phyloP scores from a whole-genome alignment of 2,113 vertebrate species.

The Malaclemys terrapin region DNA sequence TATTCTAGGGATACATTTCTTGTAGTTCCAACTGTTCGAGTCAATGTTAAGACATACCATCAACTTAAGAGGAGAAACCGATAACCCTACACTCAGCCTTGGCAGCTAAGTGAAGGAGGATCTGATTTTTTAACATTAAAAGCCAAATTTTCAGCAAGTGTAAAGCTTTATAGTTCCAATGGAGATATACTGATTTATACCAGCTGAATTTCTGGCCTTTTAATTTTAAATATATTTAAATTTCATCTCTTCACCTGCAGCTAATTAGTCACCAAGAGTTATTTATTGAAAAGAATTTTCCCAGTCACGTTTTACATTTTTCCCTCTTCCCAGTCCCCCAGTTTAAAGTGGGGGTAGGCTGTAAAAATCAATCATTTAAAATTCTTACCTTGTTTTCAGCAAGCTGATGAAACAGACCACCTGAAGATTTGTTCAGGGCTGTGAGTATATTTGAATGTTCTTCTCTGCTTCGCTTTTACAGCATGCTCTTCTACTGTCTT shows the following conservation, averaged over 20 bases:
- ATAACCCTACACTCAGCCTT: not conserved
- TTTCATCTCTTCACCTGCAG: not conserved
- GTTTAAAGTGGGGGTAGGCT: slow-evolving; percentile 17
- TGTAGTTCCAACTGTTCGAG: not conserved
- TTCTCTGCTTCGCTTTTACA: not conserved
- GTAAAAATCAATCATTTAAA: slow-evolving; percentile 20
- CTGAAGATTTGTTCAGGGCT: slow-evolving; percentile 40
- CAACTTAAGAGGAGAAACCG: not conserved
- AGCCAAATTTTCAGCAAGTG: not conserved
- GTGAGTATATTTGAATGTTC: not conserved
- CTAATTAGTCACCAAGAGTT: not conserved
- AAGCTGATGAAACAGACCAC: slow-evolving; percentile 39
- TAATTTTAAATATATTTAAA: not conserved
- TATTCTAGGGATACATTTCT: accelerated
- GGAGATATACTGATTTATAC: not conserved
- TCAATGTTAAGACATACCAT: not conserved
- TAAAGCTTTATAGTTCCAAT: not conserved
- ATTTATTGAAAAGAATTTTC: not conserved
- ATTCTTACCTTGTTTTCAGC: slow-evolving; percentile 56
- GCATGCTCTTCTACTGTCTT: not conserved
- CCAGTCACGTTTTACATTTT: not conserved
- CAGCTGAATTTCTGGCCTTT: not conserved
- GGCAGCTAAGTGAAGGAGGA: not conserved
- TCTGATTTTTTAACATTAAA: not conserved
- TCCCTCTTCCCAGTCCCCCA: not conserved